These are phyloP conservation scores for Bradysia coprophila DNA, from an alignment of 1,140 invertebrate genomes.

Conservation along the genomic window DNA sequence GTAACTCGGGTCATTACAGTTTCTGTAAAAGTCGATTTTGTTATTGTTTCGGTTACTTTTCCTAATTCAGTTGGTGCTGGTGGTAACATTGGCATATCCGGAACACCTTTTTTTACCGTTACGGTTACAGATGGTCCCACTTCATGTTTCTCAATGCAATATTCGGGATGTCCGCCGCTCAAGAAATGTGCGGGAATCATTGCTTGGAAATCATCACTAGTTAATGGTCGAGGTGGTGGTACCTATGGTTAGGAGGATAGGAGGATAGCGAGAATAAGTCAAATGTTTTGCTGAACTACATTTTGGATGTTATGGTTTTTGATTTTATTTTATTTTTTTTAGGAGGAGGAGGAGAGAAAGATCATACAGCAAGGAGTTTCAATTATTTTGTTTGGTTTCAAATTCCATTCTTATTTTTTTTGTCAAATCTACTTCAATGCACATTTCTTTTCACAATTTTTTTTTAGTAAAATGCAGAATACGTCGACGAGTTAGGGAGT, in stretches of 20 bases:
- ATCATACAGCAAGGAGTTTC: not conserved
- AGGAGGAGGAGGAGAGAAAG: not conserved
- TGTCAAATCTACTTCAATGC: too few relatives aligned
- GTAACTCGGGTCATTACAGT: constrained; percentile 83
- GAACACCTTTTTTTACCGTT: constrained; percentile 47
- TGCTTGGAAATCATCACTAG: constrained; percentile 82
- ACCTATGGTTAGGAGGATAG: constrained; percentile 8
- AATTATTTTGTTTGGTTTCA: too few relatives aligned
- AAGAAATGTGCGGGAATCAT: constrained; percentile 83
- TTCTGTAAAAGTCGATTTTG: constrained; percentile 85
- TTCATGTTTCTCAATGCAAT: constrained; percentile 19
- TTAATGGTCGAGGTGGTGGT: constrained; percentile 61
- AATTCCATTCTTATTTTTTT: too few relatives aligned
- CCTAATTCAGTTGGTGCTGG: constrained; percentile 66
- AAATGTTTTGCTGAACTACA: not conserved
- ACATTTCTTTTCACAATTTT: too few relatives aligned
- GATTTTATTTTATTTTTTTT: not conserved
- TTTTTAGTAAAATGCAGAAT: too few relatives aligned
- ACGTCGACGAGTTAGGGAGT: too few relatives aligned
- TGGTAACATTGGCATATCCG: constrained; percentile 49
- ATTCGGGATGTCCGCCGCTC: constrained; percentile 25
- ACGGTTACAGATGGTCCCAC: constrained; percentile 38
- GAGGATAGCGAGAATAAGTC: constrained; percentile 4
- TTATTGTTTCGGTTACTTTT: constrained; percentile 78
- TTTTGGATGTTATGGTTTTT: not conserved